Percentiles rank a stretch among this genome's conserved stretches.
Conservation (phyloP, 2,113 vertebrate species). For the Cichladusa arquata region DNA sequence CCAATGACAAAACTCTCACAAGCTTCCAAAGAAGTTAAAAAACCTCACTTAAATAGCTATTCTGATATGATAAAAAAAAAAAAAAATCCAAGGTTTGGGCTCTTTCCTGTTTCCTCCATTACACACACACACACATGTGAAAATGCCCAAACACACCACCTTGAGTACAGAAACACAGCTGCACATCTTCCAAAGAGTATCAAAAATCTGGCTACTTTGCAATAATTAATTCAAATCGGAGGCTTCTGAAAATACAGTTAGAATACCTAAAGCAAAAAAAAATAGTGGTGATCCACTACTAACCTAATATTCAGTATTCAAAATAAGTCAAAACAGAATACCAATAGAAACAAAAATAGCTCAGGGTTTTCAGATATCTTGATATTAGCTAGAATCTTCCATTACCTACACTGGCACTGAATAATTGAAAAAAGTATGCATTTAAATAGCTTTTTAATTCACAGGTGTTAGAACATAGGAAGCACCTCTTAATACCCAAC, state of each 20-base stretch:
- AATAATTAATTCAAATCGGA: not conserved
- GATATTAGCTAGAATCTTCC: not conserved
- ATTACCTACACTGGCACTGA: not conserved
- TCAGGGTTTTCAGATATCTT: not conserved
- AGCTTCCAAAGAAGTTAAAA: not conserved
- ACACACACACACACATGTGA: not conserved
- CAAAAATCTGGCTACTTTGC: not conserved
- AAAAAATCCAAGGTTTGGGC: not conserved
- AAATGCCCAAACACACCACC: not conserved
- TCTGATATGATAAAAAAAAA: not conserved
- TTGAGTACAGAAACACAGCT: not conserved
- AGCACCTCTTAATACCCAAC: not conserved
- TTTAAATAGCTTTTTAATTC: conserved; percentile 54
- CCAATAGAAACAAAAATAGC: not conserved
- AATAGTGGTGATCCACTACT: not conserved
- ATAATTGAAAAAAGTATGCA: conserved; percentile 22
- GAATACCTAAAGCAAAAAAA: not conserved
- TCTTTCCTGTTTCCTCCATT: not conserved
- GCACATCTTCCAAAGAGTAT: not conserved
- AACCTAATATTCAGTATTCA: not conserved
- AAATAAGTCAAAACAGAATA: not conserved
- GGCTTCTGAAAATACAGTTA: not conserved
- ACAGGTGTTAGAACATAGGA: not conserved
- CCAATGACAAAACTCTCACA: not conserved
- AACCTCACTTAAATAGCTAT: not conserved